These are phyloP conservation scores for Palythoa caribaeorum DNA, from an alignment of 92 coral and sea anemone species.

Conservation along the genomic window DNA sequence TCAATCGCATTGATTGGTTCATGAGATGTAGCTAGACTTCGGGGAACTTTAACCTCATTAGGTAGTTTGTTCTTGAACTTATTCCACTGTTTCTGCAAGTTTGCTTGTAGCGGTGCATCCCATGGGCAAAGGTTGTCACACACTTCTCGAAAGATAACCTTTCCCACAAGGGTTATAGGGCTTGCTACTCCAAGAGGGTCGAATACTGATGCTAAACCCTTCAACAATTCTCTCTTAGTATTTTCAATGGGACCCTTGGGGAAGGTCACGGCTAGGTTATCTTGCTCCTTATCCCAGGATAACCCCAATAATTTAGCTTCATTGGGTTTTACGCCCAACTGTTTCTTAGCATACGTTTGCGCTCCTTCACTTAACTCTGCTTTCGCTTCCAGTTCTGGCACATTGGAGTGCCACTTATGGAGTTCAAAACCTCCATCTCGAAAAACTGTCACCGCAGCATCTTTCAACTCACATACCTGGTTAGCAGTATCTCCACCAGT, in stretches of 20 bases:
- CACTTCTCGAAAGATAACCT: background rate
- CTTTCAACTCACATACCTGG: slow-evolving; percentile 63
- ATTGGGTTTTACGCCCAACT: slow-evolving; percentile 55
- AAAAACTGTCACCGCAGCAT: slow-evolving; percentile 57
- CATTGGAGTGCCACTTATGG: background rate
- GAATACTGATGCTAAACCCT: slow-evolving; percentile 46
- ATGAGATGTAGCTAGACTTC: no score
- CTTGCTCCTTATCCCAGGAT: slow-evolving; percentile 50
- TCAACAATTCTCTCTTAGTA: slow-evolving; percentile 43
- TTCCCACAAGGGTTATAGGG: slow-evolving; percentile 61
- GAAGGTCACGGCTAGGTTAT: slow-evolving; percentile 10
- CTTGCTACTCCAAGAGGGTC: slow-evolving; percentile 60
- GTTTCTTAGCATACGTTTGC: slow-evolving; percentile 61
- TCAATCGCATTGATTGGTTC: slow-evolving; percentile 34
- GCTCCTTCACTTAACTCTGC: no score
- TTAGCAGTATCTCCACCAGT: slow-evolving; percentile 54
- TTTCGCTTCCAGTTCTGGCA: no score
- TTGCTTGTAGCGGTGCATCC: slow-evolving; percentile 47
- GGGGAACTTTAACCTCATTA: no score
- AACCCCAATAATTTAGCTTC: slow-evolving; percentile 64
- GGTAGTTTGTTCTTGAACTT: background rate
- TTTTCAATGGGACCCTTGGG: slow-evolving; percentile 41
- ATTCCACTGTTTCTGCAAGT: slow-evolving; percentile 15
- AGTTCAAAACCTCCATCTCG: slow-evolving; percentile 60
- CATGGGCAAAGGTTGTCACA: slow-evolving; percentile 63